These are phyloP conservation scores for Pogonophryne albipinna DNA, from an alignment of 2,797 vertebrate species.

Conservation along the genomic window DNA sequence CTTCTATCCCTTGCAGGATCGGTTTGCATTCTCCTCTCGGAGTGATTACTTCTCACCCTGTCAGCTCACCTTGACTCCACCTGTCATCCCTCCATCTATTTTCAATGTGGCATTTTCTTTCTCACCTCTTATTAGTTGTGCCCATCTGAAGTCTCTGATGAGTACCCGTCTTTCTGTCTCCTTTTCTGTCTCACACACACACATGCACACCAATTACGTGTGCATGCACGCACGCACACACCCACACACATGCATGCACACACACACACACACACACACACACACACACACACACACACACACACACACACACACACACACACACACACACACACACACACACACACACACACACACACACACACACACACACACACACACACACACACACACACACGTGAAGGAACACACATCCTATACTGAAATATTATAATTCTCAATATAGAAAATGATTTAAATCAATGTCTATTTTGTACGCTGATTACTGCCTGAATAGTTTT, in stretches of 20 bases:
- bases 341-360: no score
- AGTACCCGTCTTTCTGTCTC: constrained; percentile 45
- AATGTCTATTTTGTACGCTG: not conserved
- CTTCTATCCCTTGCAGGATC: constrained; percentile 67
- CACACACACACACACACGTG: no score
- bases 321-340: constrained; percentile 11
- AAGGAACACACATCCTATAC: not conserved
- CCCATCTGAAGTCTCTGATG: constrained; percentile 70
- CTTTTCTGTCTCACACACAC: constrained; percentile 24
- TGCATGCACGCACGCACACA: constrained; percentile 1
- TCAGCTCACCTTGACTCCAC: constrained; percentile 84
- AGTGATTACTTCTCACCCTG: constrained; percentile 87
- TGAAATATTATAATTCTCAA: not conserved
- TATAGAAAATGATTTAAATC: not conserved
- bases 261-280: constrained; percentile 4
- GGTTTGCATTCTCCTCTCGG: constrained; percentile 74
- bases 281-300: not conserved
- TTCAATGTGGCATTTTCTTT: constrained; percentile 76
- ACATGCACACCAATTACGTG: not conserved
- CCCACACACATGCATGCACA: constrained; percentile 1
- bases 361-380: no score
- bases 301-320: constrained; percentile 1
- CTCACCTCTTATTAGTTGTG: constrained; percentile 78
- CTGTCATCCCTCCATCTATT: constrained; percentile 86
- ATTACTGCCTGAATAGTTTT: no score